Evolutionary conservation across 2,888 invertebrate genomes (phyloP), one percentile per base, ranked within the genome.

Genomic region (Capitulum mitella): DNA sequence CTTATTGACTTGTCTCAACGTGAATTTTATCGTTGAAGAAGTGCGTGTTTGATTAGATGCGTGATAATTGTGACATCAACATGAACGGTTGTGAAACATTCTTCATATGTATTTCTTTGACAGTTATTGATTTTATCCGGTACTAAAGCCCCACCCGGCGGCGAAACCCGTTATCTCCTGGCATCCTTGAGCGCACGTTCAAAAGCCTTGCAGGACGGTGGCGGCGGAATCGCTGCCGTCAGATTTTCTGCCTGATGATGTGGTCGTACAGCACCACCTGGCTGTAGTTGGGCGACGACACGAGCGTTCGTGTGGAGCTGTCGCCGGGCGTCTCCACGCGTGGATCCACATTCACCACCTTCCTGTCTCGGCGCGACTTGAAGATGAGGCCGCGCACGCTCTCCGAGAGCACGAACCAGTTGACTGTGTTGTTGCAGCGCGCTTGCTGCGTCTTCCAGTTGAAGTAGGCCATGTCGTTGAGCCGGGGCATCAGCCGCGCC

Each of bases 231-330:
- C 58, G 10, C 8, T 0, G n/a, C 1, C 64, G 3, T 29, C 84
- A 87, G 43, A 87, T 87, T 84, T 89, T 89, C 83, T 87, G 89
- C 82, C 92, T 88, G 0, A 92, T 89, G 14, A 92, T 87, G 84
- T 95, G 94, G 85, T 95, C 94, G 83, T 92, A 94, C 77, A 95
- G 88, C 83, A 93, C 90, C 61, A 92, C 89, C 83, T 92, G 91
- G 5, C 91, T 90, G 84, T 93, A 94, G 82, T 88, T 88, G 0
- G 89, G 87, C 0, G 92, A 90, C 81, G 87, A 87, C 29, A 93
- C 85, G 78, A 90, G 87, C 78, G 88, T 86, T 81, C 93, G 89
- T 3, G 88, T 89, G 0, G 91, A 91, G 84, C 92, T 91, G 81
- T 89, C 88, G 0, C 92, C 92, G 0, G 91, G 91, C 46, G 82